Percentiles rank a stretch among this genome's conserved stretches.
Conservation (phyloP, 2,797 vertebrate genomes). For the Muscicapa comitata region DNA sequence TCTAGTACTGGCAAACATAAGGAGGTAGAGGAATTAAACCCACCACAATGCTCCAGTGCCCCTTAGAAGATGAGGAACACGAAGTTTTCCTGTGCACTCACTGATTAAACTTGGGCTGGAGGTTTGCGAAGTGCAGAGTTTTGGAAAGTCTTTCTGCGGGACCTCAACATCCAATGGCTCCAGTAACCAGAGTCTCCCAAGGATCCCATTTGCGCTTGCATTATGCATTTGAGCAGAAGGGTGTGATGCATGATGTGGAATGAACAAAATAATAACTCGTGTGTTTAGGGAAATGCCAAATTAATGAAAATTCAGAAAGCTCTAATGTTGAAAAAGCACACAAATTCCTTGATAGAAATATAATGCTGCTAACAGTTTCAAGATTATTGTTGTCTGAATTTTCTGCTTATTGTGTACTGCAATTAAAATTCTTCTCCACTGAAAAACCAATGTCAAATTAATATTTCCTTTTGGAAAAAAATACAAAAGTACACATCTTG, state of each 20-base stretch:
- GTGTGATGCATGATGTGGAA: slow-evolving; percentile 74
- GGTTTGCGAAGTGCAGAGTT: slow-evolving; percentile 74
- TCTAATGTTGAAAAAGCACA: slow-evolving; percentile 57
- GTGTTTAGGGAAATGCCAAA: slow-evolving; percentile 63
- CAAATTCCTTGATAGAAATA: slow-evolving; percentile 51
- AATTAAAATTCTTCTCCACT: slow-evolving; percentile 57
- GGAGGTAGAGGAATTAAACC: slow-evolving; percentile 54
- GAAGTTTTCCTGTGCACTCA: slow-evolving; percentile 40
- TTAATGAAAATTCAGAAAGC: slow-evolving; percentile 67
- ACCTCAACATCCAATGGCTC: slow-evolving; percentile 63
- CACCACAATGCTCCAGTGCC: slow-evolving; percentile 42
- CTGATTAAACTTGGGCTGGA: slow-evolving; percentile 67
- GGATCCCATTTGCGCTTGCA: slow-evolving; percentile 69
- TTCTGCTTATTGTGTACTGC: slow-evolving; percentile 62
- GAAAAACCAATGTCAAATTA: slow-evolving; percentile 54
- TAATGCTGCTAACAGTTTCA: slow-evolving; percentile 56
- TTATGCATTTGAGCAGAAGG: slow-evolving; percentile 63
- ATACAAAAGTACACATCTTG: slow-evolving; percentile 32
- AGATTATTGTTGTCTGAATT: slow-evolving; percentile 68
- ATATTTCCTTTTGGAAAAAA: slow-evolving; percentile 60
- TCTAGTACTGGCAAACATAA: slow-evolving; percentile 56
- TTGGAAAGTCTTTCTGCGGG: slow-evolving; percentile 57
- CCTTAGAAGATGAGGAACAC: slow-evolving; percentile 66
- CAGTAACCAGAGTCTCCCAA: slow-evolving; percentile 70
- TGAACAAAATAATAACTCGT: slow-evolving; percentile 67